Evolutionary conservation across 2,888 invertebrate genomes (phyloP).

Genomic region (Drosophila aldrichi): DNA sequence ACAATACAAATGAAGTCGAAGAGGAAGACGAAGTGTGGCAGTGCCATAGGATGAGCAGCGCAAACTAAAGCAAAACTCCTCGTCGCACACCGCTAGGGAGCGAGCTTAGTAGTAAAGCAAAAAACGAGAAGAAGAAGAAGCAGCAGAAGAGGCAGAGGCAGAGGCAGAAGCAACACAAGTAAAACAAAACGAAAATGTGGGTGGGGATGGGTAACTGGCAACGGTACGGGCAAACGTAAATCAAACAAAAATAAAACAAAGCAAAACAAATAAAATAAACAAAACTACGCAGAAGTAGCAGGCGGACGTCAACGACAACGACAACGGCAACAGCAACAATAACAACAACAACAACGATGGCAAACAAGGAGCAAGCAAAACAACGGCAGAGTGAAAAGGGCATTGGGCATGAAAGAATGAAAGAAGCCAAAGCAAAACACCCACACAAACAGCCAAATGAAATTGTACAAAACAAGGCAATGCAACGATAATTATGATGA

Average conservation of each 20-base stretch:
- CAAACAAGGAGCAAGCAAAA: slow-evolving; percentile 69
- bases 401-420: slow-evolving; percentile 35
- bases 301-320: slow-evolving; percentile 61
- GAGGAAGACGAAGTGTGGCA: slow-evolving; percentile 11
- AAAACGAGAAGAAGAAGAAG: not conserved
- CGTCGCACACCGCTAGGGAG: slow-evolving; percentile 19
- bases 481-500: slow-evolving; percentile 46
- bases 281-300: slow-evolving; percentile 77
- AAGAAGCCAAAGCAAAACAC: slow-evolving; percentile 61
- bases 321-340: slow-evolving; percentile 2
- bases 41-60: slow-evolving; percentile 42
- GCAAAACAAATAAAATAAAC: slow-evolving; percentile 80
- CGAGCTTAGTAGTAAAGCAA: slow-evolving; percentile 26
- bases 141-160: slow-evolving; percentile 17
- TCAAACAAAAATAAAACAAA: slow-evolving; percentile 78
- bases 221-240: slow-evolving; percentile 71
- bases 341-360: slow-evolving; percentile 42
- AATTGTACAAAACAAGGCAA: slow-evolving; percentile 55
- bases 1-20: slow-evolving; percentile 70
- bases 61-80: slow-evolving; percentile 58
- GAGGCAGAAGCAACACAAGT: slow-evolving; percentile 55
- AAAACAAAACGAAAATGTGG: slow-evolving; percentile 58
- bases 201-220: slow-evolving; percentile 28
- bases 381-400: slow-evolving; percentile 35
- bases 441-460: slow-evolving; percentile 47